Evolutionary conservation across 2,797 vertebrate species (phyloP).

Genomic region (Mallotus villosus): DNA sequence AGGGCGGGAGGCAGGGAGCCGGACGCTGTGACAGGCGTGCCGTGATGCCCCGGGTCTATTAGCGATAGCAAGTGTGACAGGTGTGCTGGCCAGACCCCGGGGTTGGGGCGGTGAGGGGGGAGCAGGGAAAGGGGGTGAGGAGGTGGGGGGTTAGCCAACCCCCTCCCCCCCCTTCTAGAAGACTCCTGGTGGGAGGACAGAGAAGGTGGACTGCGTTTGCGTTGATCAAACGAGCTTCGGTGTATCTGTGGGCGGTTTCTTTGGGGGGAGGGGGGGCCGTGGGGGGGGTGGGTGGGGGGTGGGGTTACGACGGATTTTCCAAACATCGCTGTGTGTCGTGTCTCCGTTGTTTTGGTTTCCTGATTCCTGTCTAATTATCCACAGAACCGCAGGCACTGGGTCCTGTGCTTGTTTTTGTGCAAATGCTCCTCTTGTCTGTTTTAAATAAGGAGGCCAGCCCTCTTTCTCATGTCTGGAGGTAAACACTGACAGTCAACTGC

Average conservation of each 20-base stretch:
- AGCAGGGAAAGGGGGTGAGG: no score
- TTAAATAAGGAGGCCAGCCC: constrained; percentile 20
- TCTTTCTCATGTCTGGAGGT: constrained; percentile 11
- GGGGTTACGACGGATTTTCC: no score
- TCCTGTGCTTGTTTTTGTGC: neutral
- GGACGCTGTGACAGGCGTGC: constrained; percentile 51
- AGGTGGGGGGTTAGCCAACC: no score
- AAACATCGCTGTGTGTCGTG: no score
- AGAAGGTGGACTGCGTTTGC: neutral
- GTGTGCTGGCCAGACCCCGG: constrained; percentile 1
- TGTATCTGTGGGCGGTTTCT: neutral
- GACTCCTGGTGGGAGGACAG: neutral
- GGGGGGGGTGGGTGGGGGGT: no score
- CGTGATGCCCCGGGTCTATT: constrained; percentile 45
- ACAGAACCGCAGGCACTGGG: neutral
- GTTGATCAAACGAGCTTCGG: constrained; percentile 9
- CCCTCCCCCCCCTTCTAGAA: no score
- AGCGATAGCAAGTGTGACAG: constrained; percentile 65
- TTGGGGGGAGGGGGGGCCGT: no score
- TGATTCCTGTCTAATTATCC: constrained; percentile 7
- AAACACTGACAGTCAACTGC: neutral
- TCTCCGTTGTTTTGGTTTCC: neutral
- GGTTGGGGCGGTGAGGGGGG: neutral
- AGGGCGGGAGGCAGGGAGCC: constrained; percentile 72
- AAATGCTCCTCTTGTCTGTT: constrained; percentile 9